These are phyloP conservation scores for Operophtera brumata DNA, from an alignment of 2,888 invertebrate genomes.

Conservation along the genomic window DNA sequence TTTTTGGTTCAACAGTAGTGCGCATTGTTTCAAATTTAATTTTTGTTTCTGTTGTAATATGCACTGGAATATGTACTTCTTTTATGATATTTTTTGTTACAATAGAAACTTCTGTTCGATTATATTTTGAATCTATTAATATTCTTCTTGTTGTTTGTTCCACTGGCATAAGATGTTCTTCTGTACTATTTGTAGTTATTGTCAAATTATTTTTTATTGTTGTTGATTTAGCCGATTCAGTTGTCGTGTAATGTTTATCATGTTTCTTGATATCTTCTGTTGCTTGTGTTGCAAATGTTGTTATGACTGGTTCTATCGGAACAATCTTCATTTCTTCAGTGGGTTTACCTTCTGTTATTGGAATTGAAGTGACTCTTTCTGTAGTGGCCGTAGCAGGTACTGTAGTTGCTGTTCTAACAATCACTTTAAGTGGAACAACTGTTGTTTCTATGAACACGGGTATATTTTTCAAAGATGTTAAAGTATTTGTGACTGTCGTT, in stretches of 20 bases:
- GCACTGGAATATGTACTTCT: slow-evolving; percentile 27
- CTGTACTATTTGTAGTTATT: slow-evolving; percentile 18
- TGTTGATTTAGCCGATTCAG: neutral
- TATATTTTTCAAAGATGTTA: neutral
- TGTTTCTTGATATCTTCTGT: neutral
- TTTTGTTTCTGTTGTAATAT: slow-evolving; percentile 11
- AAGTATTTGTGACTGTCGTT: neutral
- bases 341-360: slow-evolving; percentile 1
- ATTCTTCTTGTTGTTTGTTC: slow-evolving; percentile 29
- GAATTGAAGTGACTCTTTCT: slow-evolving; percentile 22
- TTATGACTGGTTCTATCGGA: neutral
- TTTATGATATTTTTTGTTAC: slow-evolving; percentile 27
- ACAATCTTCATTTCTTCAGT: neutral
- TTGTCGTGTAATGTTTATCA: neutral
- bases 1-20: slow-evolving; percentile 4
- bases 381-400: slow-evolving; percentile 15
- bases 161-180: slow-evolving; percentile 15
- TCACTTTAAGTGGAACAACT: neutral
- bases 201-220: neutral
- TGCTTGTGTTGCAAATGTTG: neutral
- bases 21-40: neutral
- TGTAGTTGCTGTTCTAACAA: slow-evolving; percentile 5
- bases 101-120: slow-evolving; percentile 42
- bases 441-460: neutral
- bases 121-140: slow-evolving; percentile 37